These are phyloP conservation scores for Agonopterix alstromeriana DNA, from an alignment of 2,888 invertebrate species.

Conservation along the genomic window DNA sequence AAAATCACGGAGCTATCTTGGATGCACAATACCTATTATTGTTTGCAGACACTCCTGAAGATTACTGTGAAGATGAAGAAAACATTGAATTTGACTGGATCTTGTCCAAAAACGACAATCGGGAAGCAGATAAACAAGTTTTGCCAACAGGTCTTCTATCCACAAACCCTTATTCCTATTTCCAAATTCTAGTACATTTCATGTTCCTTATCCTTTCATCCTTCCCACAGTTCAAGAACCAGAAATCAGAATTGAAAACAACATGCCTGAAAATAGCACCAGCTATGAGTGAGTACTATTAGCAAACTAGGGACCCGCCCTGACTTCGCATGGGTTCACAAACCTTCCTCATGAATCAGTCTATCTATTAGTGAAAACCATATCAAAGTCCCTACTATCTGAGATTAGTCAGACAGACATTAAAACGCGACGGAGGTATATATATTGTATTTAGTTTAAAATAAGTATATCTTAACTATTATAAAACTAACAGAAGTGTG, in stretches of 20 bases:
- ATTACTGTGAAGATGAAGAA: slow-evolving; percentile 53
- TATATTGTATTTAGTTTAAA: too few species aligned
- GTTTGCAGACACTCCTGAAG: slow-evolving; percentile 45
- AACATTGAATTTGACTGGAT: slow-evolving; percentile 54
- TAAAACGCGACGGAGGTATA: too few species aligned
- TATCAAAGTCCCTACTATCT: too few species aligned
- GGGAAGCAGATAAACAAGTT: slow-evolving; percentile 17
- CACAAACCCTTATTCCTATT: slow-evolving; percentile 10
- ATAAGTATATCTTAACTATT: too few species aligned
- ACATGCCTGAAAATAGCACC: slow-evolving; percentile 5
- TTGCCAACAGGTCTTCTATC: slow-evolving; percentile 37
- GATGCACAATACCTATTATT: neutral
- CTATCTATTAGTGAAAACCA: too few species aligned
- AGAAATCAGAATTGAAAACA: slow-evolving; percentile 7
- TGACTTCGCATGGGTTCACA: too few species aligned
- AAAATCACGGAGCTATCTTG: too few species aligned
- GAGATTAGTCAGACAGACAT: too few species aligned
- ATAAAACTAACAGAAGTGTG: too few species aligned
- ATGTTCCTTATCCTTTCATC: slow-evolving; percentile 9
- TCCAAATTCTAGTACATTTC: neutral
- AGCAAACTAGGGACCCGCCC: too few species aligned
- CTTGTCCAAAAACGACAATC: slow-evolving; percentile 26
- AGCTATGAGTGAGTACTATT: slow-evolving; percentile 7
- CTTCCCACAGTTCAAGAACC: slow-evolving; percentile 19
- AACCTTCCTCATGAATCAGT: too few species aligned